These are phyloP conservation scores for Probosciger aterrimus DNA, from an alignment of 2,113 vertebrate species.

Conservation along the genomic window DNA sequence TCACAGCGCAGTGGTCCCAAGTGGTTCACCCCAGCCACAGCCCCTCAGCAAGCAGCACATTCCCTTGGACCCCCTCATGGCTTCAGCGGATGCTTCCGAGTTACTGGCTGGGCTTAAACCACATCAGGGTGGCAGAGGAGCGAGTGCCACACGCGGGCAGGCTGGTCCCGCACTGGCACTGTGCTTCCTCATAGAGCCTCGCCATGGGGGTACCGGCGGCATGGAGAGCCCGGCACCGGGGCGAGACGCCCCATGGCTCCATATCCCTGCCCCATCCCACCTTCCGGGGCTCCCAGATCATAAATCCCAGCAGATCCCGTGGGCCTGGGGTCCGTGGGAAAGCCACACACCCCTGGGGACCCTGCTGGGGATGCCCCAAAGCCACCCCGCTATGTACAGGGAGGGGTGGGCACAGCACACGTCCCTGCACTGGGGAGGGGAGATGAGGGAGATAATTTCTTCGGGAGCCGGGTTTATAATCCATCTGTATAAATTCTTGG, in stretches of 20 bases:
- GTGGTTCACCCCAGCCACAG: rapidly evolving
- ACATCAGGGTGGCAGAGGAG: not conserved
- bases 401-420: rapidly evolving
- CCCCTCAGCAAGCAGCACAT: not conserved
- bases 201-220: not conserved
- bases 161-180: not conserved
- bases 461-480: not conserved
- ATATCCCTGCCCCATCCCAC: not conserved
- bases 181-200: not conserved
- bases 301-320: not conserved
- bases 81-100: not conserved
- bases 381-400: rapidly evolving
- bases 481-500: constrained; percentile 56
- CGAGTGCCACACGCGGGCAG: rapidly evolving
- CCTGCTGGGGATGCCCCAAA: not conserved
- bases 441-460: not conserved
- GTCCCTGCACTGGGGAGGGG: not conserved
- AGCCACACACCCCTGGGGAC: not conserved
- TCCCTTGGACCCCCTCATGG: not conserved
- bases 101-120: not conserved
- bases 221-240: not conserved
- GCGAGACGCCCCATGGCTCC: not conserved
- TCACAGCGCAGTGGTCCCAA: rapidly evolving
- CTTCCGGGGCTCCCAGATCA: not conserved
- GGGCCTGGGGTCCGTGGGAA: rapidly evolving